Base-by-base conservation (phyloP, 2,888 invertebrate species). In the Pollenia griseotomentosa region DNA sequence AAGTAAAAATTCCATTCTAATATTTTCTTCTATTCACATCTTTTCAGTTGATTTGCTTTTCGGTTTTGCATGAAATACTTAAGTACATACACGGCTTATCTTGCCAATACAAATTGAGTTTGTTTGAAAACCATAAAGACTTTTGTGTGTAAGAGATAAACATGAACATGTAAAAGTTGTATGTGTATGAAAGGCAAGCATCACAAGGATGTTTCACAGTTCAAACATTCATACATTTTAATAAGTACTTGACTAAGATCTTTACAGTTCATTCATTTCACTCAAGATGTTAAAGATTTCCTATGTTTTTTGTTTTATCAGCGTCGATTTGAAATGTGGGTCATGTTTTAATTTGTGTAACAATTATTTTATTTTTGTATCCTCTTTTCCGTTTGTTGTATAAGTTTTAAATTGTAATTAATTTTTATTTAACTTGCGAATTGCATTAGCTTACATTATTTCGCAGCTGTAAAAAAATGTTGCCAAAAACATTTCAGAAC, bases 31-130 rank as follows among this genome's bases (percentile, higher is more conserved):
- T 48, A n/a, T 12, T 51, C 23, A 51, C 16, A 33, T 42, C n/a
- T 48, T 55, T 73, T 55, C 73, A 55, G 33, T 70, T 61, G 59
- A 63, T 63, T 80, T 71, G 16, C 11, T 53, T 74, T 16, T 46
- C 9, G 5, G 10, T 46, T 78, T 57, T 19, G 1, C 2, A 2
- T 48, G 57, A 57, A 78, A 65, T 16, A 6, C 51, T 66, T 61
- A 23, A 48, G 11, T 23, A 55, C 53, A 33, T 23, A 55, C 53
- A 33, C 14, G 59, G 42, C 70, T 79, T 79, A 61, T 79, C 70
- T 70, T 79, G 51, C n/a, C 59, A 23, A 59, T 42, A 61, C 23
- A 51, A 70, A 80, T 70, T 63, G 53, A 57, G 8, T 57, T 2
- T 71, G 42, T 71, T n/a, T 71, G n/a, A 46, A 61, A 23, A 23